Percentiles rank a stretch among this genome's conserved stretches.
These are phyloP conservation scores for Romanogobio albipinnatus DNA, from an alignment of 2,113 vertebrate genomes.

Conservation along the genomic window DNA sequence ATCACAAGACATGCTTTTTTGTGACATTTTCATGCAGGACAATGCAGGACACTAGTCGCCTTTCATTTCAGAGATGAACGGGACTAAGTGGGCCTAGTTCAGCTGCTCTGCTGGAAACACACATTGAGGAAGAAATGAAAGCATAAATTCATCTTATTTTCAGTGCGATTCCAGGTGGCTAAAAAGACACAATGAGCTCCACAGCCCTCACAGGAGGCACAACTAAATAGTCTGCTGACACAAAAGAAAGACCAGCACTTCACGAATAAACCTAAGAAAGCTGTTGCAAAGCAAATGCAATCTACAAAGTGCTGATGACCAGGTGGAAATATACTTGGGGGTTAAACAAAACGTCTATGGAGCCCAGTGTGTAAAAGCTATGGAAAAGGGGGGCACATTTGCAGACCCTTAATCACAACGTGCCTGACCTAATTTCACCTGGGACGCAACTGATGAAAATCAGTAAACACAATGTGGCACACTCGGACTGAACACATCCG, in stretches of 20 bases:
- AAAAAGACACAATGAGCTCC: slow-evolving; percentile 53
- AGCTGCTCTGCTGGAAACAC: slow-evolving; percentile 53
- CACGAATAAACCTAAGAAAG: slow-evolving; percentile 53
- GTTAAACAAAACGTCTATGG: slow-evolving; percentile 66
- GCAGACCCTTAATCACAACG: slow-evolving; percentile 41
- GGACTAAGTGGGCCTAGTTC: slow-evolving; percentile 39
- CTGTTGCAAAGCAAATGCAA: slow-evolving; percentile 44
- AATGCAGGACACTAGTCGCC: slow-evolving; percentile 15
- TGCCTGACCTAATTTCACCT: slow-evolving; percentile 67
- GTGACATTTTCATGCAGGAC: neutral
- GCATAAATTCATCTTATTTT: slow-evolving; percentile 59
- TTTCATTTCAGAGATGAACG: slow-evolving; percentile 1
- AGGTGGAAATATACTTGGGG: slow-evolving; percentile 68
- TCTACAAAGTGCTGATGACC: slow-evolving; percentile 52
- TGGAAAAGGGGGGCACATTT: slow-evolving; percentile 25
- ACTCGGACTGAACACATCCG: slow-evolving; percentile 57
- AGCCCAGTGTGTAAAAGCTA: slow-evolving; percentile 57
- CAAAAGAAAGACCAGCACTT: slow-evolving; percentile 59
- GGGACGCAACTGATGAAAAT: slow-evolving; percentile 58
- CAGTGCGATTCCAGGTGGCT: slow-evolving; percentile 60
- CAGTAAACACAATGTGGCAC: slow-evolving; percentile 49
- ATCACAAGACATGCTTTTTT: neutral
- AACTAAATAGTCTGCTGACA: slow-evolving; percentile 38
- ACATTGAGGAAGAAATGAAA: slow-evolving; percentile 49
- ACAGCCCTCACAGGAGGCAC: slow-evolving; percentile 43